Evolutionary conservation across 2,113 vertebrate genomes (phyloP), one percentile per base, ranked within the genome.

Genomic region (Chiloscyllium plagiosum): DNA sequence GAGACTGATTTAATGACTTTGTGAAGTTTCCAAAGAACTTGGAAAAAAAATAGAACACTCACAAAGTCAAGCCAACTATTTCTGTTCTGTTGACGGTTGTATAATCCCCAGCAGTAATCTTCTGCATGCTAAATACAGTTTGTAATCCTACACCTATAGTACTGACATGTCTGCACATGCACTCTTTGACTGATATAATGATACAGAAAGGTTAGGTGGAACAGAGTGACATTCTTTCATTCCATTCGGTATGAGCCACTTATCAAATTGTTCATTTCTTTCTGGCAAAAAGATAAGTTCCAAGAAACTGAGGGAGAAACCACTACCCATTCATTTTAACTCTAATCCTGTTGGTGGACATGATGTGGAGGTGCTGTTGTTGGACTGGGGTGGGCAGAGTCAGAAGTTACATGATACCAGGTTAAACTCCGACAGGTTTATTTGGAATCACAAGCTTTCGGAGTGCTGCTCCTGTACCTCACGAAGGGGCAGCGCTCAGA

Each of bases 131-230:
- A 76, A 95, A 72, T 76, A 52, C 26, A 70, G 42, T 52, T 50
- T 72, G 94, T 95, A 76, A 95, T 95, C 94, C 69, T 50, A 95
- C 94, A 95, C 66, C 94, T 95, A 76, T 76, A 19, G 94, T 52
- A 95, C 68, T 52, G 94, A 95, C 94, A 95, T 95, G 94, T 42
- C 94, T 95, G 94, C 68, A 95, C 94, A 95, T 95, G 94, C 68
- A 95, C 20, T 26, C 26, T 29, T 95, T 95, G 94, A 52, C 94
- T 95, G 94, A 95, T 95, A 29, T 95, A 95, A 95, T 95, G 94
- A 72, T 70, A 95, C 94, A 33, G 94, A 95, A 95, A 61, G 94
- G 94, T 95, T 95, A 95, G 93, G 24, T 24, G 29, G 94, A 95
- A 76, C 94, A 95, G 94, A 6, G 68, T 95, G 94, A 95, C 94